phyloP scores from a whole-genome alignment of 2,797 vertebrate genomes.

The Paramormyrops hopkinsi region DNA sequence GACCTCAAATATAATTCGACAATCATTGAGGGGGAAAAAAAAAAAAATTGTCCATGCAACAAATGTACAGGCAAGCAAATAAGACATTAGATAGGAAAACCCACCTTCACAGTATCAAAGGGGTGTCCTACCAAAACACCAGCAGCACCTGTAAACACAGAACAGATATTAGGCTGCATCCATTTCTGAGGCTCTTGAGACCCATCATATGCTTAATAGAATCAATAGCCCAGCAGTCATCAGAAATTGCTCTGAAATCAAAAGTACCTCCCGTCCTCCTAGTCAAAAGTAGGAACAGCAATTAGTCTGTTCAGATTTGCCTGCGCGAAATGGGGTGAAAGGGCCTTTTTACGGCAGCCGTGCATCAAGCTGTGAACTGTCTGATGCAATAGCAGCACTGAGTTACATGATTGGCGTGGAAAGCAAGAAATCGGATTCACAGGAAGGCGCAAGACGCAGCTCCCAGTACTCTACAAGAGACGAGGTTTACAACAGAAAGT shows the following conservation, averaged over 20 bases:
- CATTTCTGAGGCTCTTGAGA: not conserved
- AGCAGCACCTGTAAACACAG: constrained; percentile 71
- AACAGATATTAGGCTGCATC: not conserved
- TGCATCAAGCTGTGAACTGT: not conserved
- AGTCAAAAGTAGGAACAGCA: not conserved
- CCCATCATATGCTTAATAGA: not conserved
- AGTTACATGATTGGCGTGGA: not conserved
- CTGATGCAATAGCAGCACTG: not conserved
- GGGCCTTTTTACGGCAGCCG: not conserved
- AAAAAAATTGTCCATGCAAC: not conserved
- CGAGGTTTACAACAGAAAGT: not conserved
- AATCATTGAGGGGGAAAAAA: not conserved
- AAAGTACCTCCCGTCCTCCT: not conserved
- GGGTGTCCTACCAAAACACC: constrained; percentile 96
- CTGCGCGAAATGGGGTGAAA: not conserved
- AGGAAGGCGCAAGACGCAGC: not conserved
- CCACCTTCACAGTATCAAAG: constrained; percentile 96
- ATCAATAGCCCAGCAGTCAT: not conserved
- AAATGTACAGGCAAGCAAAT: not conserved
- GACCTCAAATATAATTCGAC: not conserved
- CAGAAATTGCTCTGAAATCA: not conserved
- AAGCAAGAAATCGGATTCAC: not conserved
- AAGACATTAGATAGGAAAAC: constrained; percentile 29
- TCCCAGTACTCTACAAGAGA: not conserved
- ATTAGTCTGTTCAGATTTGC: not conserved